Percentiles rank a stretch among this genome's conserved stretches.
Conservation (phyloP, 2,113 vertebrate genomes). For the Xenopus borealis region DNA sequence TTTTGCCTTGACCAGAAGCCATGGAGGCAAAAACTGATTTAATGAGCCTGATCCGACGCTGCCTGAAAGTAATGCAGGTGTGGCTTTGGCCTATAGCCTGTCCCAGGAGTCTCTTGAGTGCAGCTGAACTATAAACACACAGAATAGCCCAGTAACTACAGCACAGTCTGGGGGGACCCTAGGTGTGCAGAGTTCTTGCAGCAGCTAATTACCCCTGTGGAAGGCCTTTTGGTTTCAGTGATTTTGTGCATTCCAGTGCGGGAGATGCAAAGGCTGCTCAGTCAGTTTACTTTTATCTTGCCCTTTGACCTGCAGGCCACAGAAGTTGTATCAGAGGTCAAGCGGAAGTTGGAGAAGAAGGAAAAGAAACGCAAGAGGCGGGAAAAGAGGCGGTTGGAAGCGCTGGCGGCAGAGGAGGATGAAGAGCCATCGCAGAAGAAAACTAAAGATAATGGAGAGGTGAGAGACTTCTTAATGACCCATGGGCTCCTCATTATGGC, state of each 20-base stretch:
- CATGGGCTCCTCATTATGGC: too few relatives aligned
- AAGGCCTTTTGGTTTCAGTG: too few relatives aligned
- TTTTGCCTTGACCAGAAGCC: conserved; percentile 57
- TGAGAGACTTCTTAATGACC: conserved; percentile 1
- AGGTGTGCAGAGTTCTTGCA: too few relatives aligned
- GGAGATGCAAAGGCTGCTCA: too few relatives aligned
- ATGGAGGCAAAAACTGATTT: conserved; percentile 90
- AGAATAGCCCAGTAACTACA: too few relatives aligned
- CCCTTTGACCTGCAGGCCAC: conserved; percentile 62
- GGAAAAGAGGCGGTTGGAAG: conserved; percentile 72
- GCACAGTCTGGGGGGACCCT: background rate
- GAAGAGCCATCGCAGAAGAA: conserved; percentile 52
- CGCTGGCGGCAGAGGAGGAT: conserved; percentile 50
- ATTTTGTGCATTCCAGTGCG: too few relatives aligned
- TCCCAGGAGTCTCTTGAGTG: too few relatives aligned
- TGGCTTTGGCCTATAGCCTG: rapidly evolving
- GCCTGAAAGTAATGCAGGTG: rapidly evolving
- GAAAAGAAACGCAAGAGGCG: conserved; percentile 83
- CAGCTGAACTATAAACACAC: too few relatives aligned
- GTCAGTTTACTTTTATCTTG: too few relatives aligned
- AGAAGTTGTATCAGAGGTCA: conserved; percentile 75
- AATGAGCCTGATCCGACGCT: conserved; percentile 89
- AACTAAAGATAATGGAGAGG: conserved; percentile 55
- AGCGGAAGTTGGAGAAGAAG: conserved; percentile 79
- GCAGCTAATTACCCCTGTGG: too few relatives aligned